Evolutionary conservation across 1,140 invertebrate species (phyloP).

Genomic region (Apis dorsata): DNA sequence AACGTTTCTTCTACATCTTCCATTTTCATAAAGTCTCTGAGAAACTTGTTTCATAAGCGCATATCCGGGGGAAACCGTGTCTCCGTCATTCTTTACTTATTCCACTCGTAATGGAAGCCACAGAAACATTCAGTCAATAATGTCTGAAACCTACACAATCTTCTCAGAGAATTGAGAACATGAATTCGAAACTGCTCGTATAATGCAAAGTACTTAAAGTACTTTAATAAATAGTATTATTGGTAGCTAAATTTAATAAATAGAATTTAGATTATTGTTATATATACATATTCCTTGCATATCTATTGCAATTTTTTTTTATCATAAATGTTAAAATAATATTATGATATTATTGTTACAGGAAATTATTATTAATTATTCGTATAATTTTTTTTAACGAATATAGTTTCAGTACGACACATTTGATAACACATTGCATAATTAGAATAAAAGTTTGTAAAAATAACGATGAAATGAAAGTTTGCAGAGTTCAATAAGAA

Average conservation of each 20-base stretch:
- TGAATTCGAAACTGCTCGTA: neutral
- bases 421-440: constrained; percentile 12
- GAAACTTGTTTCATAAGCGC: neutral
- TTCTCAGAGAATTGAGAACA: neutral
- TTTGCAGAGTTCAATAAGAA: constrained; percentile 45
- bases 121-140: neutral
- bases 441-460: neutral
- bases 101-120: neutral
- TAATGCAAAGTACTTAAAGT: neutral
- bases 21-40: neutral
- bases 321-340: no score
- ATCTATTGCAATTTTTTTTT: no score
- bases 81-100: neutral
- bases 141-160: neutral
- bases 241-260: no score
- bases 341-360: no score
- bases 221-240: no score
- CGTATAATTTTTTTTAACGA: neutral
- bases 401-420: neutral
- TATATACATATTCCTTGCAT: no score
- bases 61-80: neutral
- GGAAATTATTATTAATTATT: neutral
- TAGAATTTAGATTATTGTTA: no score
- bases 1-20: neutral
- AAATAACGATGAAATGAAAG: constrained; percentile 36